These are phyloP conservation scores for Coracias cyanogaster DNA, from an alignment of 2,797 vertebrate species.

Conservation along the genomic window DNA sequence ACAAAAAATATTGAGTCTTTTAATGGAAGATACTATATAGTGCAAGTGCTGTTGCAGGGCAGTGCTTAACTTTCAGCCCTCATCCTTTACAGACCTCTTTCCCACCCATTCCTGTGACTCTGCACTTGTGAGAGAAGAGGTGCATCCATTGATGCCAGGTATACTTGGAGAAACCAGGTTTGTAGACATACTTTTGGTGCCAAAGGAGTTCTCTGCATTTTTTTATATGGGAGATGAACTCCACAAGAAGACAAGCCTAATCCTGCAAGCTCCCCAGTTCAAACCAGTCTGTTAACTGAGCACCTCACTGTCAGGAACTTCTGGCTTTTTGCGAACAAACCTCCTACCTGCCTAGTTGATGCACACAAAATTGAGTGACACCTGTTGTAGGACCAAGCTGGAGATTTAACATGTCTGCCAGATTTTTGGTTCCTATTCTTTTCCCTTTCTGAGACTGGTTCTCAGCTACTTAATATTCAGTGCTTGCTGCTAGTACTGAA, in stretches of 20 bases:
- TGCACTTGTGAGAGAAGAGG: background rate
- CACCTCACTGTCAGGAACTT: background rate
- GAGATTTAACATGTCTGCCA: background rate
- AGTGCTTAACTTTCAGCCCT: background rate
- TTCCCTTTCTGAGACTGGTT: background rate
- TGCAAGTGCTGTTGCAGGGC: background rate
- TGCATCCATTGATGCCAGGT: background rate
- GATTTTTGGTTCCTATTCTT: background rate
- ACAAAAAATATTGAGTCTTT: background rate
- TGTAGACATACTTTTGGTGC: background rate
- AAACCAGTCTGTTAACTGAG: background rate
- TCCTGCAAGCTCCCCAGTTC: background rate
- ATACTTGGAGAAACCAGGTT: background rate
- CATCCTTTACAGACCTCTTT: background rate
- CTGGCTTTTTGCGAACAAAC: background rate
- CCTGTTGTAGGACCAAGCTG: background rate
- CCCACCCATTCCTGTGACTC: background rate
- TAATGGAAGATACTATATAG: background rate
- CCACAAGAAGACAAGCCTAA: background rate
- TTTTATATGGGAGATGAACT: background rate
- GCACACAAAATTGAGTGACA: background rate
- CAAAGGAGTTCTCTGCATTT: background rate
- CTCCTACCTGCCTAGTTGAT: background rate
- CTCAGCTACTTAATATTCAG: background rate
- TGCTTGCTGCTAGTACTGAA: background rate